Percentiles rank a stretch among this genome's conserved stretches.
phyloP scores from a whole-genome alignment of 1,140 invertebrate species.

The Plectus sambesii region DNA sequence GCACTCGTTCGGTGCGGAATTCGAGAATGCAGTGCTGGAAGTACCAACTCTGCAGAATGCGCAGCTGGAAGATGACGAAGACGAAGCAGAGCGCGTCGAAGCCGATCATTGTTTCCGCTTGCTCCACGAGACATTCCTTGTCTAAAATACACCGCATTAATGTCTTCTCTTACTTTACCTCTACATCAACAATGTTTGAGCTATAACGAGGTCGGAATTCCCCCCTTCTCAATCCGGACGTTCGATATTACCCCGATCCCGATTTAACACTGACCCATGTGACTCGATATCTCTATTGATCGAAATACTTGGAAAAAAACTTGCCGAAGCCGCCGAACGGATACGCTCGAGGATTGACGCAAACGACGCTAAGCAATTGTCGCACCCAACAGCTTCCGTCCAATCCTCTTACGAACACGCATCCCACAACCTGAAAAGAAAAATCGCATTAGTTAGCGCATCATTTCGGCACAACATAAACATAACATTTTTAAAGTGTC shows the following conservation, averaged over 20 bases:
- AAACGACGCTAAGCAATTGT: conserved; percentile 38
- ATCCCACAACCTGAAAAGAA: conserved; percentile 30
- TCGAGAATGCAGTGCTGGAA: conserved; percentile 45
- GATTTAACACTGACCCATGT: not conserved
- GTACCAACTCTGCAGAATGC: conserved; percentile 40
- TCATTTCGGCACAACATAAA: too few species aligned
- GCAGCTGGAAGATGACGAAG: conserved; percentile 40
- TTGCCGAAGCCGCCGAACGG: conserved; percentile 12
- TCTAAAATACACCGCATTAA: not conserved
- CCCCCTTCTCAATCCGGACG: not conserved
- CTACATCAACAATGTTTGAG: conserved; percentile 1
- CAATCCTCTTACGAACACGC: conserved; percentile 27
- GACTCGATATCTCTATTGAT: not conserved
- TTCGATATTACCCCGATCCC: not conserved
- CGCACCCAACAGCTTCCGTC: conserved; percentile 21
- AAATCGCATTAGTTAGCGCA: too few species aligned
- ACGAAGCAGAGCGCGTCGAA: conserved; percentile 36
- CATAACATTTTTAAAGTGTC: too few species aligned
- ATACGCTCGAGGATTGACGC: conserved; percentile 25
- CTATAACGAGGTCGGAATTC: not conserved
- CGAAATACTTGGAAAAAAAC: too few species aligned
- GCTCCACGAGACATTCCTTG: conserved; percentile 13
- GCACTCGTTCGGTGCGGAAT: conserved; percentile 42
- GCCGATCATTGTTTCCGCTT: conserved; percentile 36
- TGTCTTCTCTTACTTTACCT: not conserved